These are phyloP conservation scores for Pristionchus mayeri DNA, from an alignment of 2,888 invertebrate species.

Conservation along the genomic window DNA sequence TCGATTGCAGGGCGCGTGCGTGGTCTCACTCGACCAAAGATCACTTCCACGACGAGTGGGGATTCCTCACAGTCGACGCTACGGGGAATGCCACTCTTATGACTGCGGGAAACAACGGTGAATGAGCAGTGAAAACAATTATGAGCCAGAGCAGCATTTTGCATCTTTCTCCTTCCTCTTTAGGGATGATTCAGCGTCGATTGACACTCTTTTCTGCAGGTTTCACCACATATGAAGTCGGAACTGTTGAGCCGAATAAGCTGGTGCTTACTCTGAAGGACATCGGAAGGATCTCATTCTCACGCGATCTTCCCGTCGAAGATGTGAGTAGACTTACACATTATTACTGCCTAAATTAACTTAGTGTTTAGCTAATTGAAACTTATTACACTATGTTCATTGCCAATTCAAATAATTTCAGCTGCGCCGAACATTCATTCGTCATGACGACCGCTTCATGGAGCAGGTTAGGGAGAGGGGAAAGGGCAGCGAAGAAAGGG, in stretches of 20 bases:
- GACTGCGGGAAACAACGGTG: constrained; percentile 76
- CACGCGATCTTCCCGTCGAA: constrained; percentile 76
- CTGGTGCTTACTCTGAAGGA: constrained; percentile 75
- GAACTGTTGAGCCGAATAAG: constrained; percentile 71
- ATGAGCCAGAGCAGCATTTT: not conserved
- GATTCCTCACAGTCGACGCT: constrained; percentile 75
- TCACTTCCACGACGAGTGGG: constrained; percentile 77
- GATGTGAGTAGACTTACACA: constrained; percentile 66
- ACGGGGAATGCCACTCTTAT: constrained; percentile 76
- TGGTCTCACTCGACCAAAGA: constrained; percentile 77
- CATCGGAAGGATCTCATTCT: constrained; percentile 76
- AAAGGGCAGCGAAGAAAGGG: constrained; percentile 29
- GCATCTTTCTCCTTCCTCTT: not conserved
- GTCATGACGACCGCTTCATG: constrained; percentile 75
- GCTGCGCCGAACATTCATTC: constrained; percentile 75
- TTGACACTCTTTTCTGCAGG: constrained; percentile 61
- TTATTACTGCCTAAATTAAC: not conserved
- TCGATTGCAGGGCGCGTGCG: constrained; percentile 71
- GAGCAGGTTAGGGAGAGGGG: constrained; percentile 66
- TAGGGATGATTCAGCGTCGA: not conserved
- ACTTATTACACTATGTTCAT: not conserved
- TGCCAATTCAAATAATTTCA: constrained; percentile 55
- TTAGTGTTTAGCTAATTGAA: not conserved
- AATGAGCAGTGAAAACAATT: not conserved
- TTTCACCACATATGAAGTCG: constrained; percentile 77